Evolutionary conservation across 2,113 vertebrate genomes (phyloP).

Genomic region (Hippocampus guttulatus): DNA sequence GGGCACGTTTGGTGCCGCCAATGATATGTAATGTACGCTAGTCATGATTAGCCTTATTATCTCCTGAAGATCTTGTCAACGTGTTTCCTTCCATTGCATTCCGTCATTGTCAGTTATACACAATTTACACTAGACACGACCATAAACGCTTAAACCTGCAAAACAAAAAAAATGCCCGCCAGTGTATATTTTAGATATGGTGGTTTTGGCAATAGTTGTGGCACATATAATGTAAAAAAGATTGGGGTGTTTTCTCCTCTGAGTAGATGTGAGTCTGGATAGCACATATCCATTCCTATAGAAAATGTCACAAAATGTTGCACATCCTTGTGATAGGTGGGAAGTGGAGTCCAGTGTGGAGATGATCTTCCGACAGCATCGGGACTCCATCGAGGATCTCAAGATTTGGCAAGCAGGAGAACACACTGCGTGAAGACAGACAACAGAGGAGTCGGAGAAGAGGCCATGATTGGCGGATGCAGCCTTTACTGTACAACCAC

Average conservation of each 20-base stretch:
- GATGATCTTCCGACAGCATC: conserved; percentile 83
- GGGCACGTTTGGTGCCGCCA: too few species aligned
- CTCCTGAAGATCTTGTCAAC: neutral
- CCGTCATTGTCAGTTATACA: neutral
- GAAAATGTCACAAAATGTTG: conserved; percentile 74
- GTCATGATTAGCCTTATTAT: neutral
- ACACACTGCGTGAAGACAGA: conserved; percentile 76
- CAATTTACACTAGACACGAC: neutral
- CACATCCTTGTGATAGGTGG: conserved; percentile 75
- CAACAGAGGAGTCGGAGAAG: neutral
- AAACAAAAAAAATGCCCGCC: conserved; percentile 2
- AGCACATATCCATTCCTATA: neutral
- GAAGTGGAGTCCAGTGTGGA: conserved; percentile 46
- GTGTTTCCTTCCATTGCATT: neutral
- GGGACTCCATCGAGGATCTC: conserved; percentile 86
- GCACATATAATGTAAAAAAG: conserved; percentile 9
- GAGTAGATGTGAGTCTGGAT: neutral
- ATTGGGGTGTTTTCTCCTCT: neutral
- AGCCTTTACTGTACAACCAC: neutral
- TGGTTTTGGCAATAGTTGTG: conserved; percentile 15
- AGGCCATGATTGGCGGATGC: neutral
- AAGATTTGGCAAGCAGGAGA: conserved; percentile 91
- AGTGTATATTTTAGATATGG: conserved; percentile 4
- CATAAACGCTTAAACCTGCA: neutral
- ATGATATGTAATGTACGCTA: neutral